Evolutionary conservation across 2,888 invertebrate species (phyloP), one percentile per base, ranked within the genome.

Genomic region (Arctia plantaginis): DNA sequence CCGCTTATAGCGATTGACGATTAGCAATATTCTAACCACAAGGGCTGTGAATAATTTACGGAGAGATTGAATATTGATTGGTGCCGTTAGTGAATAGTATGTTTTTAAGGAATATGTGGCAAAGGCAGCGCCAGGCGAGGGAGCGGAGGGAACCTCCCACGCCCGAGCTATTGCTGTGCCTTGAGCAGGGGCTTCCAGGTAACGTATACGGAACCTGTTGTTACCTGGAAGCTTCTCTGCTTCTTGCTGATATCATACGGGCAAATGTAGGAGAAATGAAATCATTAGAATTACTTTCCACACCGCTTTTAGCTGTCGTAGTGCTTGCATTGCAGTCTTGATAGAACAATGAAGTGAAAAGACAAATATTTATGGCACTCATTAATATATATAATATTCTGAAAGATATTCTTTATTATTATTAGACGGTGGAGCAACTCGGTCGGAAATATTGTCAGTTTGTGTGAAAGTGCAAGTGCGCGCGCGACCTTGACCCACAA

Each of bases 401-500:
- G 3, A 55, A 55, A n/a, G n/a, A n/a, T 12, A n/a, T 55, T n/a
- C 51, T 23, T 6, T 39, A 39, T 39, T 39, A 39, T 6, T 39
- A 6, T 8, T 39, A 39, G 35, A 35, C 7, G 23, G 33, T n/a
- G 69, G 39, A 69, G n/a, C 35, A 13, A 39, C 3, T n/a, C 33
- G 0, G 18, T 65, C 69, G 73, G 59, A 35, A 66, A 44, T 59
- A 66, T 74, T 59, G 51, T 27, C 72, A 65, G 51, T 66, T 44
- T 47, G 70, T 39, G 75, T 33, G 73, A 72, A 72, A 66, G 72
- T 66, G 75, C 65, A 55, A 69, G 30, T 75, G 69, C 44, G 41
- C 51, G 33, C 35, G 72, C 70, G 78, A 72, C 82, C 86, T 80
- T 80, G 83, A 77, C 79, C 82, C 76, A 73, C 69, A 35, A 33